Percentiles rank a stretch among this genome's conserved stretches.
phyloP scores from a whole-genome alignment of 1,140 invertebrate genomes.

The Potamilus streckersoni region DNA sequence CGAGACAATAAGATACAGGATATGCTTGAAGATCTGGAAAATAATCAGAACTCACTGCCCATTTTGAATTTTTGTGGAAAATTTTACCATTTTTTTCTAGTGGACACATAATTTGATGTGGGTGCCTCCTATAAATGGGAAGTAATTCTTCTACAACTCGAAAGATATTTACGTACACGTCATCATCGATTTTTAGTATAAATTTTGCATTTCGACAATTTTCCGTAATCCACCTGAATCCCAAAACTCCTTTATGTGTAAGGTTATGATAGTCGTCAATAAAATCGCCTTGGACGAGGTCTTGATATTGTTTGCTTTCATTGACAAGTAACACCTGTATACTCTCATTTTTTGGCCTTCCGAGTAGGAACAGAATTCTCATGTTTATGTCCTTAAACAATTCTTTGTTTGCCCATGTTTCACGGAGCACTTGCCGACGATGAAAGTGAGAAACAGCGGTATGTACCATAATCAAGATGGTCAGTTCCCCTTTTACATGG shows the following conservation, averaged over 20 bases:
- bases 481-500: too few relatives aligned
- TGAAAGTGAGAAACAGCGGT: too few relatives aligned
- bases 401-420: constrained; percentile 55
- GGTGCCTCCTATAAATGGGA: too few relatives aligned
- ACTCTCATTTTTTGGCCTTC: constrained; percentile 68
- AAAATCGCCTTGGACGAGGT: constrained; percentile 59
- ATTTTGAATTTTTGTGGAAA: too few relatives aligned
- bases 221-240: constrained; percentile 79
- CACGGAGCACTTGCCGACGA: constrained; percentile 33
- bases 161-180: constrained; percentile 83
- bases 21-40: too few relatives aligned
- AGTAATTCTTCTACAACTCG: constrained; percentile 23
- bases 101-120: neutral
- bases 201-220: constrained; percentile 76
- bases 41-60: too few relatives aligned
- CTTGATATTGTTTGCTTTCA: constrained; percentile 37
- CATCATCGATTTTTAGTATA: constrained; percentile 90
- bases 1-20: too few relatives aligned
- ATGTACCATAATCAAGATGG: too few relatives aligned
- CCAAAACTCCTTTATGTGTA: constrained; percentile 79
- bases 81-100: neutral
- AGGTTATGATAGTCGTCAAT: constrained; percentile 53
- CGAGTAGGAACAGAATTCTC: constrained; percentile 77
- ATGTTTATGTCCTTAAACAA: constrained; percentile 30
- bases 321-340: constrained; percentile 27